Evolutionary conservation across 2,888 invertebrate species (phyloP), one percentile per base, ranked within the genome.

Genomic region (Pediacus dermestoides): DNA sequence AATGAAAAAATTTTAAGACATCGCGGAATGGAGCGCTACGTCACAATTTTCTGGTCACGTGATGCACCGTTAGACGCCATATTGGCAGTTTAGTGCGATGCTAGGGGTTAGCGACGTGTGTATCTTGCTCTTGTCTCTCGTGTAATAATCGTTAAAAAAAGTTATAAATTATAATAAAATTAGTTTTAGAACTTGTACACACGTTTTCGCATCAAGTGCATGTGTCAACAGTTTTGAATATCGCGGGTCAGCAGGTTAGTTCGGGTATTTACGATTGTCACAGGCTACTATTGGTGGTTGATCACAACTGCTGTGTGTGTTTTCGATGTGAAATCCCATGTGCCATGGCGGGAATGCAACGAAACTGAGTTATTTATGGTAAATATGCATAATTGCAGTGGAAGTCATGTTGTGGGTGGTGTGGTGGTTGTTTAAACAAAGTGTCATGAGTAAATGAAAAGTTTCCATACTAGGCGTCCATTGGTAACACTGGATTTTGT

Each of bases 21-120:
- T 59, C 56, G 61, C 57, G 61, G 61, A 59, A 60, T 57, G 57
- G 66, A 63, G 62, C 54, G 58, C 63, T 66, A 70, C 70, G 70
- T 71, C 71, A 72, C 71, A 68, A 65, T 70, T 68, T 51, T 62
- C 66, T 60, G 70, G 62, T 74, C 75, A 75, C 74, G 74, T 75
- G 74, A 75, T 71, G 66, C 63, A 65, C 67, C 68, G 73, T 70
- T 70, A 69, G 69, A 71, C 74, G 75, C 75, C 75, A 75, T 75
- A 74, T 75, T 74, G 72, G 72, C 71, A 72, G 71, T 71, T 72
- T 66, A 67, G 70, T 70, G 68, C 64, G 63, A 66, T 60, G 64
- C 64, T 64, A 67, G 68, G 70, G 71, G 72, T 70, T 69, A 68
- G 70, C 67, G 68, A 69, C 68, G 70, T 70, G 66, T 57, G 53